Evolutionary conservation across 1,140 invertebrate species (phyloP), one percentile per base, ranked within the genome.

Genomic region (Anastrepha ludens): DNA sequence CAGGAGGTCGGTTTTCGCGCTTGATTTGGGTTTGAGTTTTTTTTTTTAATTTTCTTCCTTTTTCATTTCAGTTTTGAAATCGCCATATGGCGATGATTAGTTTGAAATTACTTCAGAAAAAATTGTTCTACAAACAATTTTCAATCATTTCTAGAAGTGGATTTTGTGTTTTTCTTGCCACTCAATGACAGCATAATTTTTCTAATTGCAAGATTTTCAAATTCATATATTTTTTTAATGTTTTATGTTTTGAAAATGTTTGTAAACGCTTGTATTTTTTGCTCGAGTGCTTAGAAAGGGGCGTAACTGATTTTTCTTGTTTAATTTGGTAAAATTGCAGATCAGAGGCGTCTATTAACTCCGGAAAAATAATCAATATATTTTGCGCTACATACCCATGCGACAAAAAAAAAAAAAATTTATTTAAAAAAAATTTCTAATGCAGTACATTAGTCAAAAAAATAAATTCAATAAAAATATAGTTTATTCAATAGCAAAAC

Each of bases 41-140:
- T 67, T 67, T 64, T 64, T 64, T 17, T 64, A 11, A 5, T 67
- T 39, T 29, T 55, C 7, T 50, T 81, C 5, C 15, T 47, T 39
- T 74, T 4, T 74, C 11, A 29, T 41, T 5, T 58, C 6, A 20
- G 44, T 13, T 55, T 5, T 81, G 74, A 29, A 29, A 29, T 29
- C n/a, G 74, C 74, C 74, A 81, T 81, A 81, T 81, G 74, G 74
- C 74, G 74, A 81, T 58, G 74, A 81, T 81, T 81, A 81, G 74
- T 81, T 50, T 50, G 8, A 81, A 81, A 81, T 81, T 81, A 81
- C 74, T 81, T 81, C 41, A 29, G 47, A 81, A 81, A 29, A 55
- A 81, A 81, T 81, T 58, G 74, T 55, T 55, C 74, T 81, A 81
- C n/a, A 81, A 81, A 81, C 74, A 81, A 50, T n/a, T 55, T 29